Evolutionary conservation across 2,888 invertebrate species (phyloP).

Genomic region (Bombylius major): DNA sequence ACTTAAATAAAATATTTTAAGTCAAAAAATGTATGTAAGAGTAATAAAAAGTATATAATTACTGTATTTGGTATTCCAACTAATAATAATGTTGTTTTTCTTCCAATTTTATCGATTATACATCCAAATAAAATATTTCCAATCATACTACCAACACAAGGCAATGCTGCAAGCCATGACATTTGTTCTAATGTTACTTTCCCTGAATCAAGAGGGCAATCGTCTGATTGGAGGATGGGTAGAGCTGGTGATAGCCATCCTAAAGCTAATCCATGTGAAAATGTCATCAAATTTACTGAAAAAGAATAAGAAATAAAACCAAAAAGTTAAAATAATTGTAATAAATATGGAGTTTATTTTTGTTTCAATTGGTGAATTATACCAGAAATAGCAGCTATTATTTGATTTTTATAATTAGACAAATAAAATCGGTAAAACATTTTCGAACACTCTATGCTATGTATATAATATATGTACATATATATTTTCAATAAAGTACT

Average conservation of each 20-base stretch:
- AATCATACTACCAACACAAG: slow-evolving; percentile 26
- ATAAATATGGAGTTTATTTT: no score
- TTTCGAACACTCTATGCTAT: no score
- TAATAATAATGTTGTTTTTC: slow-evolving; percentile 25
- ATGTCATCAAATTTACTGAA: slow-evolving; percentile 25
- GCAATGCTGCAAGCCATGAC: slow-evolving; percentile 30
- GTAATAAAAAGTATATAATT: slow-evolving; percentile 11
- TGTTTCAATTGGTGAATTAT: background rate
- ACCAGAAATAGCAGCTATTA: slow-evolving; percentile 2
- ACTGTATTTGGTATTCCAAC: slow-evolving; percentile 30
- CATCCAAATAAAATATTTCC: slow-evolving; percentile 27
- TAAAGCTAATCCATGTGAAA: slow-evolving; percentile 28
- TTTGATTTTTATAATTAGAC: slow-evolving; percentile 1
- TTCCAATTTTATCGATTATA: slow-evolving; percentile 25
- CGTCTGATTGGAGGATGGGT: slow-evolving; percentile 21
- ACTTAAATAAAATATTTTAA: slow-evolving; percentile 15
- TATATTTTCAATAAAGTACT: no score
- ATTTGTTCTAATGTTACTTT: slow-evolving; percentile 21
- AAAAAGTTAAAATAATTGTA: no score
- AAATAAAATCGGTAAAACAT: background rate
- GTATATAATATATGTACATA: no score
- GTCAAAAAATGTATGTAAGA: no score
- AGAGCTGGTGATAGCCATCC: slow-evolving; percentile 32
- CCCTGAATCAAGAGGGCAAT: slow-evolving; percentile 7
- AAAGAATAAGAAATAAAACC: background rate